Evolutionary conservation across 1,140 invertebrate species (phyloP), one percentile per base, ranked within the genome.

Genomic region (Drosophila funebris): DNA sequence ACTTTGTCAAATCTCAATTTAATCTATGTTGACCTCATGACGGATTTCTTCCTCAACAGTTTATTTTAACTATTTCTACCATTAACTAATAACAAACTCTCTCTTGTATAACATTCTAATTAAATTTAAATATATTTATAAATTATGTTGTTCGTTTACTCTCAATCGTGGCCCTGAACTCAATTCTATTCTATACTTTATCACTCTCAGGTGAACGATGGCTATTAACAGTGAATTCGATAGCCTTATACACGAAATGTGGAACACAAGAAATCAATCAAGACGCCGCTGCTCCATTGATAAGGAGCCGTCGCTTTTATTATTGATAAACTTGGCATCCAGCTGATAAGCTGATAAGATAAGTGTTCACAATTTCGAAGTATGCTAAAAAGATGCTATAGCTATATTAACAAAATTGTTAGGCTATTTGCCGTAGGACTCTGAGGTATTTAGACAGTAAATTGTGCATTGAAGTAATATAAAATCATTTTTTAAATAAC

Each of bases 211-310:
- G 37, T 63, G 58, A 69, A 22, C 58, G 58, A 53, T 46, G 67
- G 48, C 22, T 27, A 63, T 52, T 67, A 68, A 76, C 33, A 14
- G 2, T 7, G 11, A 58, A 50, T 68, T 80, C 24, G 52, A 76
- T 83, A 73, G 80, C 36, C 67, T 61, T 57, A 76, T 68, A 50
- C 61, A 48, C 33, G 60, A 13, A 43, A 60, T 53, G 33, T 60
- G 41, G 54, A 71, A 77, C 82, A 58, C 39, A 52, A 74, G 58
- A 87, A 84, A 44, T 67, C 57, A 73, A 85, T 85, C 73, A 85
- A 58, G 36, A 58, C 16, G 61, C 39, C 48, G 27, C 4, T 20
- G 5, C 22, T 6, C 18, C 29, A 37, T 7, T 57, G 73, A 76
- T 72, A 76, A 73, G 52, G 4, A 29, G 37, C n/a, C 36, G 9